These are phyloP conservation scores for Eupleurogrammus muticus DNA, from an alignment of 2,797 vertebrate genomes.

Conservation along the genomic window DNA sequence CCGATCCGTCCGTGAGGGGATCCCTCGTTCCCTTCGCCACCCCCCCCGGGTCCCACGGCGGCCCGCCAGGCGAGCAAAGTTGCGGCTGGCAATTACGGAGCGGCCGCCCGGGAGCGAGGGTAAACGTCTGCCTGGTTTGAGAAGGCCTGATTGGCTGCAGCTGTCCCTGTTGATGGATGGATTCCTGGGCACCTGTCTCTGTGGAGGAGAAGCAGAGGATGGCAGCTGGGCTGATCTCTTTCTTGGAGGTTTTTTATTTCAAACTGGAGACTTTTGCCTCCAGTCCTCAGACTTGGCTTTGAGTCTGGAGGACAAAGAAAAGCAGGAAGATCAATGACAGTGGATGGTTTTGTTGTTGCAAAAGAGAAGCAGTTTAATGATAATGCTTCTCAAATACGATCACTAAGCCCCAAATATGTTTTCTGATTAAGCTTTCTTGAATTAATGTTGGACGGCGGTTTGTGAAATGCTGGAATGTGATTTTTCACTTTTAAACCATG, in stretches of 20 bases:
- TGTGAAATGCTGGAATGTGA: too few species aligned
- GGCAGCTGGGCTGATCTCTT: constrained; percentile 20
- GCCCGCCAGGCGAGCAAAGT: constrained; percentile 77
- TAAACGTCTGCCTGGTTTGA: constrained; percentile 59
- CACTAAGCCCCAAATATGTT: too few species aligned
- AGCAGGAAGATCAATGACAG: too few species aligned
- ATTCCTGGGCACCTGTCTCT: constrained; percentile 54
- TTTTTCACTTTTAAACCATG: too few species aligned
- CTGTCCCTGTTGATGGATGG: constrained; percentile 66
- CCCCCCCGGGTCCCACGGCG: constrained; percentile 54
- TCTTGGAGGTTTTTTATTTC: constrained; percentile 15
- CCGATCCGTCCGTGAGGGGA: constrained; percentile 35
- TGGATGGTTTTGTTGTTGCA: too few species aligned
- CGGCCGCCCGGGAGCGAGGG: constrained; percentile 56
- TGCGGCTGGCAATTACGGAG: constrained; percentile 76
- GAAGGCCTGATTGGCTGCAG: constrained; percentile 61
- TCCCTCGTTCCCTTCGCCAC: constrained; percentile 16
- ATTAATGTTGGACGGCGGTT: too few species aligned
- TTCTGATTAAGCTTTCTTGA: too few species aligned
- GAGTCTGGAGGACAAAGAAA: neutral
- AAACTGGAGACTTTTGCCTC: constrained; percentile 29
- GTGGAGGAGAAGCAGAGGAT: constrained; percentile 62
- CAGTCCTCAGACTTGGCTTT: constrained; percentile 7
- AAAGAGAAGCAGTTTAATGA: neutral
- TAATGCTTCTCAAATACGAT: neutral